These are phyloP conservation scores for Crossocerus cetratus DNA, from an alignment of 2,888 invertebrate species.

Conservation along the genomic window DNA sequence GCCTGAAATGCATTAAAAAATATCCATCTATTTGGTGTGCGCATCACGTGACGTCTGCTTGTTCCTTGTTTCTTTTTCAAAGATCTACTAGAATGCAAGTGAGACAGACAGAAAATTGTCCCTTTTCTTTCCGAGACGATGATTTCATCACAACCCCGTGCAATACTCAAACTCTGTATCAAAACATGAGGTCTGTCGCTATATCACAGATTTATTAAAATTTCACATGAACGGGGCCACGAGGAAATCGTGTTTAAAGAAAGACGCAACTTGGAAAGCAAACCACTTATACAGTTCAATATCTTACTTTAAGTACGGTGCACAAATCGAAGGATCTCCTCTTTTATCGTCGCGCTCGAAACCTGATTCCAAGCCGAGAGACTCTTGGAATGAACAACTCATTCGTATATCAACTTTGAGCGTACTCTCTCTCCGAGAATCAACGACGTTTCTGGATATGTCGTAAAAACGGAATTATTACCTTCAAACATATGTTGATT, in stretches of 20 bases:
- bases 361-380: slow-evolving; percentile 37
- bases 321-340: slow-evolving; percentile 1
- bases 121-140: slow-evolving; percentile 19
- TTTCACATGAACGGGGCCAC: slow-evolving; percentile 59
- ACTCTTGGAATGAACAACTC: slow-evolving; percentile 14
- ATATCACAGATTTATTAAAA: slow-evolving; percentile 75
- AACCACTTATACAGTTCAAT: background rate
- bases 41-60: slow-evolving; percentile 53
- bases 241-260: slow-evolving; percentile 41
- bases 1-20: slow-evolving; percentile 53
- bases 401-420: background rate
- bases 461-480: background rate
- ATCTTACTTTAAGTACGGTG: slow-evolving; percentile 4
- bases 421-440: background rate
- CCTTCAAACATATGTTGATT: background rate
- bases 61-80: slow-evolving; percentile 21
- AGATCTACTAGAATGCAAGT: slow-evolving; percentile 27
- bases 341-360: slow-evolving; percentile 20
- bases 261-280: slow-evolving; percentile 5
- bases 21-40: slow-evolving; percentile 54
- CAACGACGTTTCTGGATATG: background rate
- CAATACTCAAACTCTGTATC: slow-evolving; percentile 55
- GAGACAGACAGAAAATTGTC: slow-evolving; percentile 6
- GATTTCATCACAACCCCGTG: slow-evolving; percentile 44
- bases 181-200: slow-evolving; percentile 69